Conservation (phyloP, 1,140 invertebrate species). For the Pentalonia nigronervosa region DNA sequence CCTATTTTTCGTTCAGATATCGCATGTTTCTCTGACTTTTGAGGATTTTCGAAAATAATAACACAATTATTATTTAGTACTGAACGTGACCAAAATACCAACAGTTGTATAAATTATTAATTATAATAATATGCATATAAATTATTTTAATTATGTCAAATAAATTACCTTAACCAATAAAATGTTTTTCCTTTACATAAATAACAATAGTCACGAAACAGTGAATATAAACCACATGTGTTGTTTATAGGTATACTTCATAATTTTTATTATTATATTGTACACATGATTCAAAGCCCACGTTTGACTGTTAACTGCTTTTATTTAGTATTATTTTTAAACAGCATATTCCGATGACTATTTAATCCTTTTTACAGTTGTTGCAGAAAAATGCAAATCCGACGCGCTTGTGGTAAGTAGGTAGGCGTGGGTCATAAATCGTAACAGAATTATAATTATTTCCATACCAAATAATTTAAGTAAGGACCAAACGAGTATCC, state of each 20-base stretch:
- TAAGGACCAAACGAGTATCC: no score
- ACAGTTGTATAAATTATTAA: no score
- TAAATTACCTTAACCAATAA: not conserved
- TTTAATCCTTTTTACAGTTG: not conserved
- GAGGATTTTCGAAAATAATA: no score
- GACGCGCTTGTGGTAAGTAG: not conserved
- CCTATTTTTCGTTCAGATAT: no score
- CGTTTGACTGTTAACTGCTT: not conserved
- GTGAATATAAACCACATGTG: not conserved
- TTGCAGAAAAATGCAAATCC: not conserved
- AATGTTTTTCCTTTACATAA: not conserved
- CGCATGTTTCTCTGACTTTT: no score
- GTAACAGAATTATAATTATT: not conserved
- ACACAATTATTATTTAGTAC: no score
- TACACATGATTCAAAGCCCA: not conserved
- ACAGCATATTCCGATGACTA: no score
- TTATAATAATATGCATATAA: not conserved
- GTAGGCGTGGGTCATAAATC: not conserved
- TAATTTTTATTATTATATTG: not conserved
- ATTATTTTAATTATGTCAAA: not conserved
- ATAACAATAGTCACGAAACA: not conserved
- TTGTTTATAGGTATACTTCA: not conserved
- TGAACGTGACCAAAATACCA: no score
- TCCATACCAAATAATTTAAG: no score
- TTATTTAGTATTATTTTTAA: not conserved